Conservation (phyloP, 2,888 invertebrate genomes). For the Galerucella nymphaeae region DNA sequence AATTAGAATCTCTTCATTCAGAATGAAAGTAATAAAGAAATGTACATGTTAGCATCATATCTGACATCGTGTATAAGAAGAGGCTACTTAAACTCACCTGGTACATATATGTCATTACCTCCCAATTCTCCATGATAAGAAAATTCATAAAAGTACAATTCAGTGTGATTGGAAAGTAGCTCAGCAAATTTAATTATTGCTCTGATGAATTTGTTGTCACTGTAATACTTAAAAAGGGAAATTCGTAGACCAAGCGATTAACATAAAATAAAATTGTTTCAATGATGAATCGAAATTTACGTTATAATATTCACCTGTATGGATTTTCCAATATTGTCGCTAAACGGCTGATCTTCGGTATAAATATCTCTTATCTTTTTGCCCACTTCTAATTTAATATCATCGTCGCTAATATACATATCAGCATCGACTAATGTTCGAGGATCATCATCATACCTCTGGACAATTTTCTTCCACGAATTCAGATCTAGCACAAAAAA, state of each 20-base stretch:
- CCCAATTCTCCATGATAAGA: constrained; percentile 45
- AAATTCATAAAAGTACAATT: constrained; percentile 51
- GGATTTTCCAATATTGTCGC: constrained; percentile 20
- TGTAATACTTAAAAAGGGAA: constrained; percentile 43
- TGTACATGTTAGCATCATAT: not conserved
- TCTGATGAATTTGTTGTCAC: constrained; percentile 46
- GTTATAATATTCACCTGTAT: constrained; percentile 25
- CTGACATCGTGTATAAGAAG: too few relatives aligned
- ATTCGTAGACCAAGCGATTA: too few relatives aligned
- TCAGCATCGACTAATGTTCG: constrained; percentile 42
- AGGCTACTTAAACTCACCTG: constrained; percentile 7
- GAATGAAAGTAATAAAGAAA: not conserved
- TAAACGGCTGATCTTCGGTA: constrained; percentile 30
- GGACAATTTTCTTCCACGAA: constrained; percentile 14
- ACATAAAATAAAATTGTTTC: too few relatives aligned
- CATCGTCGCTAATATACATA: constrained; percentile 42
- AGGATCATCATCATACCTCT: constrained; percentile 34
- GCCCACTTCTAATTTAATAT: constrained; percentile 29
- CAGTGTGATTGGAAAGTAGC: constrained; percentile 44
- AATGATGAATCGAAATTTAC: not conserved
- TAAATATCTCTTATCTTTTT: constrained; percentile 42
- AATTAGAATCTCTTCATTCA: too few relatives aligned
- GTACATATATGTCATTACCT: constrained; percentile 20
- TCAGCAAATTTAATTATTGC: constrained; percentile 45
- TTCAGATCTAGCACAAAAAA: constrained; percentile 30